These are phyloP conservation scores for Anguilla pacifica DNA, from an alignment of 2,797 vertebrate species.

Conservation along the genomic window DNA sequence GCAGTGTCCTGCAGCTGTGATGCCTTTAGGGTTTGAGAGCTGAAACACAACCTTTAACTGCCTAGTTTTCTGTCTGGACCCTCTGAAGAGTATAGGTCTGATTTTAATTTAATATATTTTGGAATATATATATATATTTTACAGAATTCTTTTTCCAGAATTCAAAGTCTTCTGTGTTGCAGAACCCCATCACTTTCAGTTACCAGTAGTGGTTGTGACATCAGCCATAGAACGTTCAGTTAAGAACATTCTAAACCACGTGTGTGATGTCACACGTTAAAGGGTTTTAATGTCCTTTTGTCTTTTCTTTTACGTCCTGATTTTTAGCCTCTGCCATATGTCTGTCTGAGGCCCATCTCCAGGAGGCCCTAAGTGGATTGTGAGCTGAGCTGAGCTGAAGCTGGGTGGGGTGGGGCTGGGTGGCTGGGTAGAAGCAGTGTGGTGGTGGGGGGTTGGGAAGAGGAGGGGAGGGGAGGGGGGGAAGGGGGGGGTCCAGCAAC, in stretches of 20 bases:
- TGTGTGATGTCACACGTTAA: no score
- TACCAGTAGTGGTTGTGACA: no score
- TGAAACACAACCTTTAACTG: not conserved
- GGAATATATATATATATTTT: no score
- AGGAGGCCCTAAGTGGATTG: constrained; percentile 2
- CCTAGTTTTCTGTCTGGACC: not conserved
- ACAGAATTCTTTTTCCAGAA: no score
- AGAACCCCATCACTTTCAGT: no score
- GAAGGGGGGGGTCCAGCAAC: constrained; percentile 59
- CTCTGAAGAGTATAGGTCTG: no score
- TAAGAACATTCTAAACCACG: no score
- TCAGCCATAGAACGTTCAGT: no score
- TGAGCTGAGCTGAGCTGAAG: constrained; percentile 20
- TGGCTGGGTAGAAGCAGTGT: constrained; percentile 36
- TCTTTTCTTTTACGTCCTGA: not conserved
- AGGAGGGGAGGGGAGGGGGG: constrained; percentile 1
- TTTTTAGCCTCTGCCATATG: not conserved
- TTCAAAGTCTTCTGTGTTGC: no score
- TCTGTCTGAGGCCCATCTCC: constrained; percentile 11
- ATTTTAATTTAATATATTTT: no score
- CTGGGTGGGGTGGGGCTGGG: constrained; percentile 30
- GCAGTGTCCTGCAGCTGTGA: not conserved
- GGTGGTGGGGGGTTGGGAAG: constrained; percentile 39
- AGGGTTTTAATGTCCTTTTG: not conserved
- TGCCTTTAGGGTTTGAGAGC: not conserved